phyloP scores from a whole-genome alignment of 2,888 invertebrate genomes.

The Malachius bipustulatus region DNA sequence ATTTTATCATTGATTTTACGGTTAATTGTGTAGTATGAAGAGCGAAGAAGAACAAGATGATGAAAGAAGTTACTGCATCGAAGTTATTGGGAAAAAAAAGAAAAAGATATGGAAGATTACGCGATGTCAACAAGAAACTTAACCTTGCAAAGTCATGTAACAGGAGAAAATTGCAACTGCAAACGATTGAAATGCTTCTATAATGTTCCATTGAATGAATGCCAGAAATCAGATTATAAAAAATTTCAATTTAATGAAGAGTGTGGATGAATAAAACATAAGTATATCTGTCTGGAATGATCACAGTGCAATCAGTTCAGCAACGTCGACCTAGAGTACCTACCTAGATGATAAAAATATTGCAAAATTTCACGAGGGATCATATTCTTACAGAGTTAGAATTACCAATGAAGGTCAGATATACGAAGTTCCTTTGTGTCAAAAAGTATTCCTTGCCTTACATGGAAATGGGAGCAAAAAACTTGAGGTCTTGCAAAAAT shows the following conservation, averaged over 20 bases:
- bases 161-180: neutral
- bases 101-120: neutral
- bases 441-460: constrained; percentile 14
- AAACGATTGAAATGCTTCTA: neutral
- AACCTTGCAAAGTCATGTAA: neutral
- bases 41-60: too few species aligned
- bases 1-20: too few species aligned
- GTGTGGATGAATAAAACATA: constrained; percentile 1
- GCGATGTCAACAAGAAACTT: neutral
- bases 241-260: neutral
- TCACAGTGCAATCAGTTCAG: neutral
- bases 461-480: constrained; percentile 13
- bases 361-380: neutral
- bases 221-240: neutral
- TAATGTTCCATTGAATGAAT: neutral
- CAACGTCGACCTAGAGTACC: neutral
- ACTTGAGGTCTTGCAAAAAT: constrained; percentile 11
- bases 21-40: too few species aligned
- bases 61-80: too few species aligned
- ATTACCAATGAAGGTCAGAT: constrained; percentile 8
- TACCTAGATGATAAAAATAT: neutral
- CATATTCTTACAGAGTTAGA: neutral
- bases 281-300: neutral
- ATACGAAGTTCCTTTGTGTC: constrained; percentile 13
- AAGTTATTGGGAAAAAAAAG: too few species aligned